Conservation (phyloP, 2,888 invertebrate genomes). For the Ophion slaviceki region DNA sequence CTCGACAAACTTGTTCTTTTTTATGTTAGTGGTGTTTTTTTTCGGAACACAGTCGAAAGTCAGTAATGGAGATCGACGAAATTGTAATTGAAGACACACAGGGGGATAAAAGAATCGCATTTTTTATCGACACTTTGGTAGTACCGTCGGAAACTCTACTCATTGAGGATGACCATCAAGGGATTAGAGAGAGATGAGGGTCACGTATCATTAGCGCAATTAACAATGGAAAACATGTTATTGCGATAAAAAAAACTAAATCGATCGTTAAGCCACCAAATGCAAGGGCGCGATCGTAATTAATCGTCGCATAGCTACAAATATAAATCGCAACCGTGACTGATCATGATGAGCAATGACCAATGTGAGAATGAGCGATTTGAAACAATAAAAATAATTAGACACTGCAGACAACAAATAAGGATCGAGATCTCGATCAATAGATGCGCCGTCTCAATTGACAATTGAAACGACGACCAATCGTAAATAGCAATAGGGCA, state of each 20-base stretch:
- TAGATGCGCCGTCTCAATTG: no score
- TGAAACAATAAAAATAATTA: neutral
- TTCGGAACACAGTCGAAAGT: conserved; percentile 25
- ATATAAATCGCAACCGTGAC: neutral
- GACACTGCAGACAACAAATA: neutral
- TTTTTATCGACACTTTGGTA: no score
- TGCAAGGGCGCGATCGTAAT: neutral
- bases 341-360: no score
- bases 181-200: no score
- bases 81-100: conserved; percentile 11
- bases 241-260: no score
- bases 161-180: no score
- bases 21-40: neutral
- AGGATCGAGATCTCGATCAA: no score
- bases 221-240: no score
- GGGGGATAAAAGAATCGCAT: neutral
- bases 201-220: no score
- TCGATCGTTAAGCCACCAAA: no score
- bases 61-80: conserved; percentile 44
- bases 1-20: neutral
- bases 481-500: neutral
- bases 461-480: neutral
- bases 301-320: neutral
- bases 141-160: no score
- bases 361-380: neutral